phyloP scores from a whole-genome alignment of 2,797 vertebrate genomes.

The Avahi laniger region DNA sequence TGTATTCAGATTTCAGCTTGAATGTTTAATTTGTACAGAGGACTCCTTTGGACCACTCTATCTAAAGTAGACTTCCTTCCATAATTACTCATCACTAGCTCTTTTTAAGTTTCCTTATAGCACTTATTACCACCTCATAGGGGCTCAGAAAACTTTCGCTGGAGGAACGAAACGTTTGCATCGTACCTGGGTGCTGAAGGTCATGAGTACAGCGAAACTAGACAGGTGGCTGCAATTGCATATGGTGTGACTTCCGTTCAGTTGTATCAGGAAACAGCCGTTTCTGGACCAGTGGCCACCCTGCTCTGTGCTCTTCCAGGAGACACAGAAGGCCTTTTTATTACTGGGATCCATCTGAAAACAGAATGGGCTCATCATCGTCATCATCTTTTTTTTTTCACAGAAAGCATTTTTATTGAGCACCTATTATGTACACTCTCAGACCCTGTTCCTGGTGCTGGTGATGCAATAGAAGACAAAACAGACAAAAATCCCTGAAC shows the following conservation, averaged over 20 bases:
- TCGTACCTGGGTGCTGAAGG: constrained; percentile 74
- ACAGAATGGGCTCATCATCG: not conserved
- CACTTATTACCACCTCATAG: not conserved
- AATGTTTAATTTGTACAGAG: not conserved
- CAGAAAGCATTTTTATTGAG: not conserved
- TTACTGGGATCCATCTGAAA: not conserved
- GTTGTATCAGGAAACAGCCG: constrained; percentile 78
- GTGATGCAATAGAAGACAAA: not conserved
- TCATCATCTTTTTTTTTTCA: not conserved
- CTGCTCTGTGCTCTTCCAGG: constrained; percentile 81
- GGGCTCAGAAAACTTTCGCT: not conserved
- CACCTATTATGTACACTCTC: not conserved
- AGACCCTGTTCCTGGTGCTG: not conserved
- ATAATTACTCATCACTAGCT: not conserved
- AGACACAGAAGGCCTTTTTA: constrained; percentile 83
- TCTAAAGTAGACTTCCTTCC: not conserved
- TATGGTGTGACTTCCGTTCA: constrained; percentile 73
- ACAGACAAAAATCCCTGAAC: not conserved
- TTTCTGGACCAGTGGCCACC: constrained; percentile 82
- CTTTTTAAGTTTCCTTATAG: not conserved
- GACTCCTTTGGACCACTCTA: too few species aligned
- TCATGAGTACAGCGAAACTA: constrained; percentile 90
- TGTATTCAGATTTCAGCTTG: not conserved
- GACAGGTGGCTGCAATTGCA: constrained; percentile 88
- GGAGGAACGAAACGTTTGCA: not conserved